Percentiles rank a stretch among this genome's conserved stretches.
Conservation (phyloP, 2,113 vertebrate genomes). For the Labeo rohita region DNA sequence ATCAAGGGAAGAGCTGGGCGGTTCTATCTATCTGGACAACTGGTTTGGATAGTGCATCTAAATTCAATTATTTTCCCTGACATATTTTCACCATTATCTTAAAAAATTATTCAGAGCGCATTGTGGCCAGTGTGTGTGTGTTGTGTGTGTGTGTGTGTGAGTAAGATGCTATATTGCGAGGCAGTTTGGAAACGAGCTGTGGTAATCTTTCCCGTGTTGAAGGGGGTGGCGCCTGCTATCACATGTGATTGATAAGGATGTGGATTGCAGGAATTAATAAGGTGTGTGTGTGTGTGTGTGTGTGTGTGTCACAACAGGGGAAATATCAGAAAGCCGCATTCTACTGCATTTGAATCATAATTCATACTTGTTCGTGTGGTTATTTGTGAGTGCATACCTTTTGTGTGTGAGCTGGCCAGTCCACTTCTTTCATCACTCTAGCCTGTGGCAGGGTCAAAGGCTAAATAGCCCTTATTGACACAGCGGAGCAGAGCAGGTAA, state of each 20-base stretch:
- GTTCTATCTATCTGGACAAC: conserved; percentile 39
- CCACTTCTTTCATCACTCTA: conserved; percentile 13
- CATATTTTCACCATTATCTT: conserved; percentile 53
- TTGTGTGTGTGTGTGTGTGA: conserved; percentile 5
- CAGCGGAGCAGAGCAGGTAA: not conserved
- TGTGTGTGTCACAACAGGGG: not conserved
- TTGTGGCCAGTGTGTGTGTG: not conserved
- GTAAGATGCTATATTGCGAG: conserved; percentile 31
- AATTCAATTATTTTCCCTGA: conserved; percentile 55
- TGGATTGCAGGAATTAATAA: conserved; percentile 28
- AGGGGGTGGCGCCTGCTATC: conserved; percentile 27
- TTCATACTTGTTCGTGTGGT: not conserved
- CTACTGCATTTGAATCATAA: not conserved
- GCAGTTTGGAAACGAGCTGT: conserved; percentile 33
- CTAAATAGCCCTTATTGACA: conserved; percentile 32
- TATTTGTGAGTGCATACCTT: conserved; percentile 6
- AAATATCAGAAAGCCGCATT: not conserved
- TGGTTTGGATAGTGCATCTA: conserved; percentile 35
- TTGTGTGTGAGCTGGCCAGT: not conserved
- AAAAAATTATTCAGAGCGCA: conserved; percentile 38
- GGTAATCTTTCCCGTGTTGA: conserved; percentile 26
- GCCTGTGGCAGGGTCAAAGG: conserved; percentile 12
- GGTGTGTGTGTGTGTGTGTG: not conserved
- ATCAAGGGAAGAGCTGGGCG: conserved; percentile 29
- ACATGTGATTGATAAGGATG: conserved; percentile 45